Evolutionary conservation across 2,888 invertebrate genomes (phyloP).

Genomic region (Drosophila austrosaltans): DNA sequence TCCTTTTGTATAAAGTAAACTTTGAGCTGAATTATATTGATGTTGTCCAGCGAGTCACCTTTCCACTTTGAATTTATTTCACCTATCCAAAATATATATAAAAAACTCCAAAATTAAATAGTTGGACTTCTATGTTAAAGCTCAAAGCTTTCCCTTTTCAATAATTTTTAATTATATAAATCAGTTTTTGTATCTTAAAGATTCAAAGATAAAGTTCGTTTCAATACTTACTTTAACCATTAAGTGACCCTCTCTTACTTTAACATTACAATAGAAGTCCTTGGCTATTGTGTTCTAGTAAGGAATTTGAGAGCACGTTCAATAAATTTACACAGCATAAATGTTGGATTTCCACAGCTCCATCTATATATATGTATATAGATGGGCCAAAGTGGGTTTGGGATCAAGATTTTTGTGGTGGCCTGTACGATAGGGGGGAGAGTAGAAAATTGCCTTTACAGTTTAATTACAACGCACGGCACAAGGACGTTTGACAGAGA

Average conservation of each 20-base stretch:
- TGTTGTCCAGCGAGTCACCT: too few relatives aligned
- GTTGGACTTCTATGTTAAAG: too few relatives aligned
- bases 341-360: constrained; percentile 18
- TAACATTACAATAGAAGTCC: constrained; percentile 64
- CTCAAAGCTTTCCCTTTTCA: too few relatives aligned
- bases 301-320: constrained; percentile 44
- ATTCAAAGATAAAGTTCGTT: background rate
- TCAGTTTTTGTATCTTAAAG: background rate
- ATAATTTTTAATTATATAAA: too few relatives aligned
- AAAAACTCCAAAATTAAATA: too few relatives aligned
- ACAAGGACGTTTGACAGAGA: constrained; percentile 10
- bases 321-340: constrained; percentile 54
- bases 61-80: too few relatives aligned
- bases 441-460: constrained; percentile 13
- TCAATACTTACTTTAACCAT: constrained; percentile 14
- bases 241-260: constrained; percentile 45
- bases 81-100: too few relatives aligned
- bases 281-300: constrained; percentile 46
- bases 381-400: background rate
- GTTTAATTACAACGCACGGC: constrained; percentile 64
- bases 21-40: too few relatives aligned
- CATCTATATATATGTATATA: background rate
- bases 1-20: too few relatives aligned
- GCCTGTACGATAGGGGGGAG: background rate
- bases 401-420: constrained; percentile 13